Evolutionary conservation across 2,797 vertebrate genomes (phyloP), one percentile per base, ranked within the genome.

Genomic region (Fratercula arctica): DNA sequence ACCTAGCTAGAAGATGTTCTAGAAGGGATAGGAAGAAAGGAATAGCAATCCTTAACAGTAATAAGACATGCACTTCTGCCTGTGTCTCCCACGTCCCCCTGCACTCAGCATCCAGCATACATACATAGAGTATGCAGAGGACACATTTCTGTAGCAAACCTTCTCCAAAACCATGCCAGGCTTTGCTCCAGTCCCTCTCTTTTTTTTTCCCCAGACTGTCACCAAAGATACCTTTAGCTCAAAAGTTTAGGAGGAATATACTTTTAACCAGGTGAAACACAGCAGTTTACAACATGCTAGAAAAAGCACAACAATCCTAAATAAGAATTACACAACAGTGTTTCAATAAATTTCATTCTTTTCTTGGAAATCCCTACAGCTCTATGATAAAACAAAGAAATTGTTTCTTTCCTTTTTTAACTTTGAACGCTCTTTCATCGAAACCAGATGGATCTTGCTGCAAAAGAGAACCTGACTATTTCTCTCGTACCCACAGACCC

Each of bases 11-110:
- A 74, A 41, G 13, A 39, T 31, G 6, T 31, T 74, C 45, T 46
- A 45, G 31, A 69, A 35, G 5, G 5, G 31, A 35, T 0, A 35
- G 12, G 19, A 54, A 41, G 11, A 73, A 48, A 39, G 10, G 7
- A 79, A 41, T 10, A 64, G 31, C 67, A 64, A 18, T 17, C 39
- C 57, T 54, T 70, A 37, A 39, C 1, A 2, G 14, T 21, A 53
- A 28, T 5, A 46, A n/a, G 29, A 24, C 31, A 11, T 4, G 20
- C 16, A 21, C 13, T 48, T 57, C 50, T 37, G 16, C 17, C 26
- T 2, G 2, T 3, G 0, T 31, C 29, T 41, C n/a, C 29, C 4
- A 1, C 4, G 26, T 28, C 41, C 16, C 39, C 16, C 33, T 29
- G 24, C 15, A n/a, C 29, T 64, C 35, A 48, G 50, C 25, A 35